Conservation (phyloP, 2,888 invertebrate genomes). For the Pantelozetes paolii region DNA sequence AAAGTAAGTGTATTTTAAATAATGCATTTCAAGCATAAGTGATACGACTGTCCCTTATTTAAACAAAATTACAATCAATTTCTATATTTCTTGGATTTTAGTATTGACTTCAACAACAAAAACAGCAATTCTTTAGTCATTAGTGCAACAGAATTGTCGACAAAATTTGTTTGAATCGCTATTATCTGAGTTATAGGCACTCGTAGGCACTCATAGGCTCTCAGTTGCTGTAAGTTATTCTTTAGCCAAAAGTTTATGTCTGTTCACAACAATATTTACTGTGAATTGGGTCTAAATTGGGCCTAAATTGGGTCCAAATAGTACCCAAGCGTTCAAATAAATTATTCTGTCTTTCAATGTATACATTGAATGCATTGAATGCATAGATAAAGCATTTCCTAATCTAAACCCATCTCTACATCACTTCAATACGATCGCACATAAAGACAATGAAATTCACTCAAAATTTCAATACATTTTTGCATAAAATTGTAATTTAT, state of each 20-base stretch:
- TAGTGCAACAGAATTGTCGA: background rate
- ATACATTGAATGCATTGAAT: background rate
- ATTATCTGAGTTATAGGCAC: background rate
- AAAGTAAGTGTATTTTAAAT: constrained; percentile 34
- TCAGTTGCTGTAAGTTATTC: background rate
- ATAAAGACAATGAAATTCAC: too few species aligned
- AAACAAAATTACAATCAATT: background rate
- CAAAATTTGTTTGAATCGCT: background rate
- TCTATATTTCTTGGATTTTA: background rate
- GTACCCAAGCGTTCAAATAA: background rate
- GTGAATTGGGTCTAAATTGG: constrained; percentile 1
- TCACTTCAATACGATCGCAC: background rate
- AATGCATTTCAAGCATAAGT: constrained; percentile 21
- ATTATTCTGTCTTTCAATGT: background rate
- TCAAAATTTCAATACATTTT: too few species aligned
- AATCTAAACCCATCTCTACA: background rate
- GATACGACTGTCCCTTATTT: background rate
- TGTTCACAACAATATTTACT: background rate
- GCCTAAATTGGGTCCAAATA: background rate
- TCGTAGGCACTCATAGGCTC: background rate
- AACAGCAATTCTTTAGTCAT: background rate
- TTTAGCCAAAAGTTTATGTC: background rate
- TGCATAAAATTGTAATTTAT: too few species aligned
- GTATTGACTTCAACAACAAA: background rate
- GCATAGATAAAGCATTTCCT: background rate